These are phyloP conservation scores for Hystrix brachyura DNA, from an alignment of 2,113 vertebrate genomes.

Conservation along the genomic window DNA sequence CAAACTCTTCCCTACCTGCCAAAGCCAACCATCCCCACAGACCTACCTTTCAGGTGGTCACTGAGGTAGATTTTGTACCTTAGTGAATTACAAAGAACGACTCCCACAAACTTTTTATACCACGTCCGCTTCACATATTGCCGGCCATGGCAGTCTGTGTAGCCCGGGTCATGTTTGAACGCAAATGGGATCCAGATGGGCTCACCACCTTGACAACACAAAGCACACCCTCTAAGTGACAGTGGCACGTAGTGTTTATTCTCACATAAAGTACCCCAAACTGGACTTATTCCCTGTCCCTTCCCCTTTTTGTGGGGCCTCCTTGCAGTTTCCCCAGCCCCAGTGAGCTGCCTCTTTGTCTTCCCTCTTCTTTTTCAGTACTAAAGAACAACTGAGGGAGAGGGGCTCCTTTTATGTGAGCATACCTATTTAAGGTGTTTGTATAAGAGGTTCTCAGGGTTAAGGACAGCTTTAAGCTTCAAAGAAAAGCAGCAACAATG, in stretches of 20 bases:
- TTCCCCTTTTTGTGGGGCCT: background rate
- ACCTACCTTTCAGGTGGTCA: conserved; percentile 95
- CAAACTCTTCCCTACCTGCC: background rate
- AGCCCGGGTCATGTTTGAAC: conserved; percentile 94
- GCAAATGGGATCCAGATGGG: conserved; percentile 98
- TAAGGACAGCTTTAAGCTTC: background rate
- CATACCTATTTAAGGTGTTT: background rate
- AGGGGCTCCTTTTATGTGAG: background rate
- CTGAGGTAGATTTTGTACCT: conserved; percentile 99
- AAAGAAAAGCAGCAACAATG: background rate
- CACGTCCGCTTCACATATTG: conserved; percentile 98
- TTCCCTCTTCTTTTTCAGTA: background rate
- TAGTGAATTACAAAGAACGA: conserved; percentile 97
- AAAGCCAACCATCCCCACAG: background rate
- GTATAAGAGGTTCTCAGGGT: background rate
- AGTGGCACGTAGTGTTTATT: fast-evolving
- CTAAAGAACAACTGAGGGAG: background rate
- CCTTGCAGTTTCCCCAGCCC: background rate
- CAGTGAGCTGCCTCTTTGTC: background rate
- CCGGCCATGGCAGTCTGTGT: conserved; percentile 96
- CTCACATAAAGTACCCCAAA: too few relatives aligned
- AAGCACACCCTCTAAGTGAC: background rate
- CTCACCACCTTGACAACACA: conserved; percentile 93
- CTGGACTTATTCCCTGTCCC: fast-evolving
- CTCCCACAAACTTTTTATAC: conserved; percentile 98